Base-by-base conservation (phyloP, 2,888 invertebrate genomes). In the Diaperis boleti region DNA sequence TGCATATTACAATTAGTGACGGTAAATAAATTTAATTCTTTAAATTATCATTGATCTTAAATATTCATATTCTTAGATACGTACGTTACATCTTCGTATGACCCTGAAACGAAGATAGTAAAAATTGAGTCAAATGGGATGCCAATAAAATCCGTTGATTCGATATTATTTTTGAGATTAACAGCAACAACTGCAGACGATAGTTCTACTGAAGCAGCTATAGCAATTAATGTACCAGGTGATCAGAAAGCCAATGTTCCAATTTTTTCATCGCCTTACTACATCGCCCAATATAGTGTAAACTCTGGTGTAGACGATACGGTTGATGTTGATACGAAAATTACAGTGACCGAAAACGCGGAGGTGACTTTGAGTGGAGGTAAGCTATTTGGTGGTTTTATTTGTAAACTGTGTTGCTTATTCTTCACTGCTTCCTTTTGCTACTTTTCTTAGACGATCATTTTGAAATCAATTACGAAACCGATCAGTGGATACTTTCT, bases 161-260 rank as follows among this genome's bases (percentile, higher is more conserved):
- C n/a, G 13, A 61, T 11, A 11, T 33, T 14, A 18, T 47, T 41
- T 41, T 20, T 55, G n/a, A 47, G 37, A 10, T 37, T 61, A 35
- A 22, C 42, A 17, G 33, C 20, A 29, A 22, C n/a, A 22, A 44
- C 20, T 1, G 69, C 84, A 14, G 70, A 63, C 20, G 79, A 79
- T 67, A 84, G 84, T 1, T 83, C 77, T 17, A 49, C 39, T n/a
- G 13, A 37, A 41, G 18, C 41, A 5, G 18, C 8, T 3, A 59
- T 49, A 22, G 29, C 18, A 10, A 10, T 56, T 20, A 18, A 41
- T 5, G 14, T 57, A 45, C 41, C 54, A 11, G 14, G 13, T 6
- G 41, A 54, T 3, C 45, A 52, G 2, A 3, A 41, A 8, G 29
- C 56, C 14, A 41, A 8, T n/a, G 42, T 56, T 7, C 56, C 55